Conservation (phyloP, 2,113 vertebrate species). For the Platysteira castanea region DNA sequence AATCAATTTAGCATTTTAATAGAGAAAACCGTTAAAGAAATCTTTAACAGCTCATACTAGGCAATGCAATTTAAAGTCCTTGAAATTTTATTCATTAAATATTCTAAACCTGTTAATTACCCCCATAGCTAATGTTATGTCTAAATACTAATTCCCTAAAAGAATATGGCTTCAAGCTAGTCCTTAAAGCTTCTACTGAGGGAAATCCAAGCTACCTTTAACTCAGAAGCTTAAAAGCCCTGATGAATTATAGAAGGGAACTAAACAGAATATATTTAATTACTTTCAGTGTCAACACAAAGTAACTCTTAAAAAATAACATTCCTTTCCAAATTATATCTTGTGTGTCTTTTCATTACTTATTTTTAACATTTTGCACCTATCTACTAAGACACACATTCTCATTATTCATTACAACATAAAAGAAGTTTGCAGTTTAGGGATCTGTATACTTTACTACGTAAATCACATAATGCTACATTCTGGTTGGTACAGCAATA, state of each 20-base stretch:
- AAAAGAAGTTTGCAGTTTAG: neutral
- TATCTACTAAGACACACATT: neutral
- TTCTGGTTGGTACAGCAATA: neutral
- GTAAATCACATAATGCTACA: neutral
- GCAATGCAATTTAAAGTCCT: neutral
- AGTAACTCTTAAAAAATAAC: neutral
- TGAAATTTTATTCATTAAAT: constrained; percentile 13
- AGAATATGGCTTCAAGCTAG: constrained; percentile 29
- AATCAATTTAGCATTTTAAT: constrained; percentile 3
- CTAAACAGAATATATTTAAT: neutral
- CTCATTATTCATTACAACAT: neutral
- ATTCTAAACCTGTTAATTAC: constrained; percentile 15
- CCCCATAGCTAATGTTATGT: neutral
- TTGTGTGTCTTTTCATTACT: neutral
- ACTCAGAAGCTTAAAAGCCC: neutral
- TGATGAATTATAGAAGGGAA: neutral
- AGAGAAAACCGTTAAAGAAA: neutral
- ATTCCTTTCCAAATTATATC: neutral
- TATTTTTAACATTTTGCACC: neutral
- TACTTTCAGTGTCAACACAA: neutral
- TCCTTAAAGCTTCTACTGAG: neutral
- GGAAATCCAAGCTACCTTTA: neutral
- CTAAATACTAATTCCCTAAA: constrained; percentile 44
- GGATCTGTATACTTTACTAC: neutral
- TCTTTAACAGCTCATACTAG: neutral